Conservation (phyloP, 1,140 invertebrate genomes). For the Campoletis sonorensis region DNA sequence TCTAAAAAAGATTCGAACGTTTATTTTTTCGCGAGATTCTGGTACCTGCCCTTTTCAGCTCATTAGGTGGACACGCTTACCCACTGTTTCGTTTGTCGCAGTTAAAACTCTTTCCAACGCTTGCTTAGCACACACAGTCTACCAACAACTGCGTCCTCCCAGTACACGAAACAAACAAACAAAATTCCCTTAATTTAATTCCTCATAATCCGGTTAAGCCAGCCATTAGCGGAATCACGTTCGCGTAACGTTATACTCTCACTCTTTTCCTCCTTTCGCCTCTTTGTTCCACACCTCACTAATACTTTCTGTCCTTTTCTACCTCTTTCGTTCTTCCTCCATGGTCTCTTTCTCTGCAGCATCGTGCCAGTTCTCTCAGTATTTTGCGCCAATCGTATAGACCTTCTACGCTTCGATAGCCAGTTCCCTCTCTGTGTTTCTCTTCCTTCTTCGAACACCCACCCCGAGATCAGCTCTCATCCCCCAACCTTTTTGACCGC, state of each 20-base stretch:
- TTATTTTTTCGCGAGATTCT: neutral
- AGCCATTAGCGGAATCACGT: conserved; percentile 61
- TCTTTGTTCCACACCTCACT: conserved; percentile 15
- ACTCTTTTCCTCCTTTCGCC: conserved; percentile 37
- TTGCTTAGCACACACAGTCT: conserved; percentile 42
- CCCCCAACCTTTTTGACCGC: conserved; percentile 28
- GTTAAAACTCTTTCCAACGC: conserved; percentile 31
- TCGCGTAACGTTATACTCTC: conserved; percentile 37
- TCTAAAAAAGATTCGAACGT: neutral
- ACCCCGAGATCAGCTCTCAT: conserved; percentile 12
- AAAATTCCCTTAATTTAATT: conserved; percentile 68
- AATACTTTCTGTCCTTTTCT: neutral
- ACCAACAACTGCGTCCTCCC: neutral
- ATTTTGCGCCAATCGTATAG: conserved; percentile 28
- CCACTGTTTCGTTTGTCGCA: neutral
- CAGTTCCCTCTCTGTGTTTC: conserved; percentile 1
- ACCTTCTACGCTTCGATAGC: conserved; percentile 16
- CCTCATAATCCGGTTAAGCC: conserved; percentile 68
- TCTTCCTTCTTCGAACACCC: neutral
- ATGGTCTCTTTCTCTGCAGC: conserved; percentile 11
- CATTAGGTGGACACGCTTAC: conserved; percentile 50
- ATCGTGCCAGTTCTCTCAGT: conserved; percentile 18
- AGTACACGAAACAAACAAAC: conserved; percentile 57
- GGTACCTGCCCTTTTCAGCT: conserved; percentile 33
- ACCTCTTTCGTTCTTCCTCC: conserved; percentile 14